Evolutionary conservation across 2,888 invertebrate genomes (phyloP), one percentile per base, ranked within the genome.

Genomic region (Blomia tropicalis): DNA sequence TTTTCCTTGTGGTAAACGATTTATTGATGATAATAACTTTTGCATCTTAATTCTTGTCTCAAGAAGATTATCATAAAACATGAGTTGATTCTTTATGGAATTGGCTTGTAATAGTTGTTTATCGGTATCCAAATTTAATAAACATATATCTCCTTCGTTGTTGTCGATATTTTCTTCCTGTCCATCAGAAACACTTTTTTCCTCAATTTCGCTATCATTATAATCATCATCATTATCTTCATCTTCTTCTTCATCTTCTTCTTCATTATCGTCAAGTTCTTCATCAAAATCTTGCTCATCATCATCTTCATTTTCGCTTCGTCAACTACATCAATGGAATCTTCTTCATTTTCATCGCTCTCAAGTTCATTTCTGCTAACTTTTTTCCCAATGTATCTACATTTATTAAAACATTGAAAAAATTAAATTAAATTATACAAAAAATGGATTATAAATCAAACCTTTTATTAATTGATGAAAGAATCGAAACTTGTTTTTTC

Each of bases 1-100:
- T 5, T 81, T 78, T 23, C 75, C 71, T 68, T 84, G 80, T 0
- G 91, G 91, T 74, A 92, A 78, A 71, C 82, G 83, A 73, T 92
- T 92, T 0, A 83, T 80, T 17, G 81, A 79, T 47, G 79, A 75
- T 59, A 90, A 72, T 69, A 84, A 80, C 72, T 89, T 86, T 73
- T 93, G 92, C 27, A 91, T 74, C 71, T 86, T 84, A 69, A 93
- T 92, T 67, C 93, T 79, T 71, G 83, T 79, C 75, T 93, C 90
- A 27, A 93, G 72, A 3, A 93, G 73, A 62, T 80, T 82, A 72
- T 93, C 92, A 88, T 89, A 93, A 1, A 89, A 63, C 64, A 66
- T 60, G 54, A 65, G 59, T 53, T 68, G 68, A 44, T 65, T 58
- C 59, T 64, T 66, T 5, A 66, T 61, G 30, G 66, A 65, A 27